Evolutionary conservation across 2,888 invertebrate species (phyloP), one percentile per base, ranked within the genome.

Genomic region (Calephelis perditalis): DNA sequence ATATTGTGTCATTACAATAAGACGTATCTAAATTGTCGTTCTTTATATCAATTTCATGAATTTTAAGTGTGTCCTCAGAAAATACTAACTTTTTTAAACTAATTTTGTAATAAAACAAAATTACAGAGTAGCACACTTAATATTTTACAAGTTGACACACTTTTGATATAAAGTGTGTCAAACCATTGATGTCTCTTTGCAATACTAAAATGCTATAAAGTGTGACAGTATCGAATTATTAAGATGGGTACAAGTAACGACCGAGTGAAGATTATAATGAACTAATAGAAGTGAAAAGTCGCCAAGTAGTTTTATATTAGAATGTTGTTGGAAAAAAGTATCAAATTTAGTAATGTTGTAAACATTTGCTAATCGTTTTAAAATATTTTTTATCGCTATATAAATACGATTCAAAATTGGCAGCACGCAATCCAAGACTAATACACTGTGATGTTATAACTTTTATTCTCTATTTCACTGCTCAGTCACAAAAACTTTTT

Each of bases 341-440:
- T 52, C 35, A 35, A 35, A 4, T 58, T 40, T 57, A 60, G 65
- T 65, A 55, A 49, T 56, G 43, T 60, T 46, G 56, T 46, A 55
- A 55, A 62, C 55, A 63, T 65, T 67, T 67, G 63, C 65, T 55
- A 63, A 65, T 63, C 55, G 58, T 62, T 62, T 63, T 67, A 62
- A 65, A 56, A 58, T 35, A 57, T 40, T 57, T 58, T 60, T 40
- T 55, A 61, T 62, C 11, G 36, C 35, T 35, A 56, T 46, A 35
- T 40, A n/a, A 12, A 55, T 46, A 58, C 15, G 35, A 56, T 60
- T 59, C 58, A 62, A 65, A 68, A 64, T 67, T 65, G 67, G 69
- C 64, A 65, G 66, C 66, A 65, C 58, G 44, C 35, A 49, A 62
- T 45, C 58, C 62, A 64, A 64, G 64, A 66, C 62, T 64, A 63